Evolutionary conservation across 2,888 invertebrate genomes (phyloP).

Genomic region (Noctua pronuba): DNA sequence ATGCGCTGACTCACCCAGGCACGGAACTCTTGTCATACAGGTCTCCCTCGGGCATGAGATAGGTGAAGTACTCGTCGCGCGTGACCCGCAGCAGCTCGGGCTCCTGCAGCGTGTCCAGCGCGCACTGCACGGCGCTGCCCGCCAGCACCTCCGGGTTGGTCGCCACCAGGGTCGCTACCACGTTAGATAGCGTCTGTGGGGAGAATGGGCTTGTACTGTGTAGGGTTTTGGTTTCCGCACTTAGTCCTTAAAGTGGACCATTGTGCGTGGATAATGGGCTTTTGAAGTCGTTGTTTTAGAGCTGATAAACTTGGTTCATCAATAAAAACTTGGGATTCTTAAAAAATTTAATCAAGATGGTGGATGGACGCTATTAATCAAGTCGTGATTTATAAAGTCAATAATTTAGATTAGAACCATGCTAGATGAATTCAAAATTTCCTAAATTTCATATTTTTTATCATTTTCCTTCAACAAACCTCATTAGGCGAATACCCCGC

Average conservation of each 20-base stretch:
- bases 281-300: not conserved
- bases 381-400: not conserved
- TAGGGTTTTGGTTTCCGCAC: no score
- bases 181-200: conserved; percentile 92
- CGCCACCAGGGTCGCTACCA: conserved; percentile 92
- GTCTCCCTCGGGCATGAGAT: conserved; percentile 96
- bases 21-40: conserved; percentile 95
- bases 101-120: conserved; percentile 91
- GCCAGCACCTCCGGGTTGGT: conserved; percentile 92
- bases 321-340: not conserved
- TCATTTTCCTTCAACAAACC: conserved; percentile 64
- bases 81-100: conserved; percentile 93
- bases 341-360: not conserved
- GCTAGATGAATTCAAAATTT: not conserved
- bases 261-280: no score
- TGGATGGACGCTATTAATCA: not conserved
- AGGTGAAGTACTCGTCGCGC: conserved; percentile 90
- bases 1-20: conserved; percentile 77
- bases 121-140: conserved; percentile 91
- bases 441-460: not conserved
- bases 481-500: conserved; percentile 86
- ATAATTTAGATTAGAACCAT: not conserved
- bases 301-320: not conserved
- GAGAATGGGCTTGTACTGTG: fast-evolving
- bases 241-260: no score